Base-by-base conservation (phyloP, 2,797 vertebrate genomes). In the Scolopax rusticola region DNA sequence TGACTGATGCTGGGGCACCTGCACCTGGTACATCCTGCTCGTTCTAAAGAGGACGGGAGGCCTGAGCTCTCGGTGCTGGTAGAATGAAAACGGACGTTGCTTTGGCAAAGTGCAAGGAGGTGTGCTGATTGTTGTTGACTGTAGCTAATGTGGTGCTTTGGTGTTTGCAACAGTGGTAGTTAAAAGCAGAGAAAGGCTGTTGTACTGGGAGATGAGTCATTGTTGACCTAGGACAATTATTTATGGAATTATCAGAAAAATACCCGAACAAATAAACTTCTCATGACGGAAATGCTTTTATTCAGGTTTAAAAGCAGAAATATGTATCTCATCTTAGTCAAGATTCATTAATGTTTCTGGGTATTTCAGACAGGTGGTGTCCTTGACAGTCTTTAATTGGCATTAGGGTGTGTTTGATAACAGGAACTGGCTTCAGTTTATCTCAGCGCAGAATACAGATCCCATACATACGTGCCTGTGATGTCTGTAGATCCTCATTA, bases 11-110 rank as follows among this genome's bases (percentile, higher is more conserved):
- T 20, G 20, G 45, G 57, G 4, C 9, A 14, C 4, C 19, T 2
- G 11, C 9, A 1, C 0, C 3, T 0, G 0, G 0, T 3, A 2
- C 8, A 13, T 51, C 15, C 18, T 33, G 30, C 21, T 53, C 13
- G 43, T 84, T 63, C 23, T 40, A 32, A 59, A 41, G 13, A 33
- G 19, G 40, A 36, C 2, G 9, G 20, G 47, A 43, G 9, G 45
- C 9, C 9, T 25, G 32, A 60, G 12, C 30, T 47, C 57, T 59
- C 38, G 36, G 20, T 32, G 36, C 20, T 14, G 32, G 36, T 8
- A 59, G 50, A 48, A 53, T 33, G 32, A 63, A 74, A 78, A 32
- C 9, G 50, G 32, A 9, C 1, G 2, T 40, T 40, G 3, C 7
- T 77, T 56, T 43, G 10, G 33, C 56, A 60, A 57, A 71, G 27